Base-by-base conservation (phyloP, 2,888 invertebrate species). In the Aleiodes alternator region DNA sequence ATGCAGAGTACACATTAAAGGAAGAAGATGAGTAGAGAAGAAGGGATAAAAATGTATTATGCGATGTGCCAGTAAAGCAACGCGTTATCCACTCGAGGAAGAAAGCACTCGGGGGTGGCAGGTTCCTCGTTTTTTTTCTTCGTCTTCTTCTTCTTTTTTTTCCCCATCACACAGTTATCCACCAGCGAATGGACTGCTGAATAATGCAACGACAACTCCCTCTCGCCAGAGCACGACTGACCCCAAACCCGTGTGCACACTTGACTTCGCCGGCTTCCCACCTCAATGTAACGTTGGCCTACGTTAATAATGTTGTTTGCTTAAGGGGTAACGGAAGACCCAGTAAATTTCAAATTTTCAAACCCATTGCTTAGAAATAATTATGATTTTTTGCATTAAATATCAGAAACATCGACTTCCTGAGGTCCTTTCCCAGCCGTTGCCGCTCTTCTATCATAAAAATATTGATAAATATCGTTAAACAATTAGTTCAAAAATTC, bases 161-260 rank as follows among this genome's bases (percentile, higher is more conserved):
- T 38, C 61, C 14, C 43, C 61, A 14, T 64, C 64, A 48, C 74
- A 64, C 64, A 61, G 56, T 61, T 66, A 68, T 69, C 43, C 43
- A 11, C 72, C 56, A 78, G 81, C 82, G 81, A 84, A 83, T 83
- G 80, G 78, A 79, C 79, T 76, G 77, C 80, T 87, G 86, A 87
- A 87, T 87, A 84, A 87, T 87, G 82, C 85, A 87, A 81, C 43
- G 43, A 43, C 79, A 79, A 75, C 74, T 72, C 75, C 78, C 78
- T 48, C 68, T 51, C 66, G 29, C 38, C 57, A 48, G 43, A 43
- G 48, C 75, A 75, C 66, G 56, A 75, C 55, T 70, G 56, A 64
- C 70, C 64, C 48, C 64, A 64, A 61, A 61, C 48, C 43, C 43
- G 43, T 64, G 16, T 48, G 11, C 64, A 64, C 43, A 64, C 64